Percentiles rank a stretch among this genome's conserved stretches.
Evolutionary conservation across 1,140 invertebrate genomes (phyloP).

Genomic region (Leptopilina boulardi): DNA sequence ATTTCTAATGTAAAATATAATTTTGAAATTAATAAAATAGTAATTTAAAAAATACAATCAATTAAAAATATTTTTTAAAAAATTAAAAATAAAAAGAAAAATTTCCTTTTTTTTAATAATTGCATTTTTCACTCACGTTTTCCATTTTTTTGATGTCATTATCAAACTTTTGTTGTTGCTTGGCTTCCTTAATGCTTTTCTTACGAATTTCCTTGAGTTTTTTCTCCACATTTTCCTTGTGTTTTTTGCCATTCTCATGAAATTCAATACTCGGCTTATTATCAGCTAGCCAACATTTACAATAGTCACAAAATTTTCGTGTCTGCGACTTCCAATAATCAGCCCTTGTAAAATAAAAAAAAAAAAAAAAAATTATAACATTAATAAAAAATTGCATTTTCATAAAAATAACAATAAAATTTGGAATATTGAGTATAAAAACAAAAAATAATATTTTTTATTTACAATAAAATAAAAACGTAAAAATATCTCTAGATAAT

Average conservation of each 20-base stretch:
- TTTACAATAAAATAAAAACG: no score
- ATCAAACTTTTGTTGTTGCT: conserved; percentile 86
- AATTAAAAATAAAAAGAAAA: not conserved
- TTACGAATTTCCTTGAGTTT: conserved; percentile 90
- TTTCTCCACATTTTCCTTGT: conserved; percentile 95
- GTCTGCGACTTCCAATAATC: conserved; percentile 98
- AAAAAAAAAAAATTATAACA: conserved; percentile 52
- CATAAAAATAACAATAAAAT: not conserved
- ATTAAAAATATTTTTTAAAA: not conserved
- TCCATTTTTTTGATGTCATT: conserved; percentile 93
- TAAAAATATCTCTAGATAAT: no score
- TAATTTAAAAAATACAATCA: no score
- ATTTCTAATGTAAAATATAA: no score
- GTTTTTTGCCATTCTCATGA: conserved; percentile 94
- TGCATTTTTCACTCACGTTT: conserved; percentile 79
- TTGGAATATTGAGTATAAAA: no score
- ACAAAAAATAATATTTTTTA: no score
- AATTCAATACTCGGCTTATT: conserved; percentile 98
- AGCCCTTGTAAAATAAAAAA: no score
- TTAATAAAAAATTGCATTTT: no score
- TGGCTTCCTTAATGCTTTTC: conserved; percentile 87
- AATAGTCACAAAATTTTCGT: conserved; percentile 97
- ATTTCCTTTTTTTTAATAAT: no score
- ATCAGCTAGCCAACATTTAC: conserved; percentile 98
- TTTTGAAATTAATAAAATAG: no score